Evolutionary conservation across 2,797 vertebrate species (phyloP), one percentile per base, ranked within the genome.

Genomic region (Chelon labrosus): DNA sequence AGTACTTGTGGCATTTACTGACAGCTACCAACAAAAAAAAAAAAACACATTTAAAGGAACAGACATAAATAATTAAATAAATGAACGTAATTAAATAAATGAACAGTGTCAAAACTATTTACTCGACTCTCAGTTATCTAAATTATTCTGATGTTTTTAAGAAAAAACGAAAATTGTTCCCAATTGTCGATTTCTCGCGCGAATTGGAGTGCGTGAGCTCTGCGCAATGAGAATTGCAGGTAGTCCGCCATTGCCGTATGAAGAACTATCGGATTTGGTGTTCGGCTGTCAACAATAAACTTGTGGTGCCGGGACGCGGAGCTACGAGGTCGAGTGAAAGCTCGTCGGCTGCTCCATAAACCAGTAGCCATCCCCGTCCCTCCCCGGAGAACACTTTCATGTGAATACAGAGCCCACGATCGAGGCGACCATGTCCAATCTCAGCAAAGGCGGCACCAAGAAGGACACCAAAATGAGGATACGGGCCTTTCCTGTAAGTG

Each of bases 401-500:
- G 93, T 95, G 91, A 95, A 93, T 88, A 91, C 85, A 87, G 85
- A 92, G 88, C 91, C 89, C 81, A 82, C 84, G 80, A 89, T 90
- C 89, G 83, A 93, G 85, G 72, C 88, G 93, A 96, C 94, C 94
- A 98, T 98, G 97, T 98, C 97, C 92, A 98, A 98, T 94, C 96
- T 98, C 92, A 97, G 96, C 95, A 98, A 98, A 96, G 96, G 96
- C 92, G 96, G 96, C 91, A 97, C 97, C 94, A 97, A 97, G 95
- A 98, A 98, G 95, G 97, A 98, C 95, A 98, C 97, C 95, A 98
- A 98, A 94, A 98, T 98, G 97, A 95, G 97, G 95, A 98, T 98
- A 96, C 95, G 97, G 94, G 97, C 97, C 91, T 98, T 98, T 96
- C 97, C 97, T 94, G 97, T 98, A 92, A 98, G 97, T 95, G 81